phyloP scores from a whole-genome alignment of 1,140 invertebrate genomes.

The Oedothorax gibbosus region DNA sequence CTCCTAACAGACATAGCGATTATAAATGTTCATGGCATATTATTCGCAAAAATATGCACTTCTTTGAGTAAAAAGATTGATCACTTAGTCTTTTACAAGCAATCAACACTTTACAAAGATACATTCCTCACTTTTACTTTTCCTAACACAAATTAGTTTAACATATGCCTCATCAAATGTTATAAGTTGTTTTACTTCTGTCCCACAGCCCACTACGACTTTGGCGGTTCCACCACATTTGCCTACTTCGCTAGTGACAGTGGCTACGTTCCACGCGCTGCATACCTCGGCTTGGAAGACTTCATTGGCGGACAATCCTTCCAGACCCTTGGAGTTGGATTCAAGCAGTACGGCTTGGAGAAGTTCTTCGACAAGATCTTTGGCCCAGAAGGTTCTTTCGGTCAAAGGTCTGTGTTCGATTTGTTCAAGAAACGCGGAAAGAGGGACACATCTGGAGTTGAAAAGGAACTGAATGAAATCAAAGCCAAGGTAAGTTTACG shows the following conservation, averaged over 20 bases:
- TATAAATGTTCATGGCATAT: too few relatives aligned
- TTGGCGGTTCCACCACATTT: constrained; percentile 57
- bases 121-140: too few relatives aligned
- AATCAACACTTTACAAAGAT: too few relatives aligned
- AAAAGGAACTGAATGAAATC: constrained; percentile 60
- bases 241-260: constrained; percentile 56
- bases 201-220: constrained; percentile 60
- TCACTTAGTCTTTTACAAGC: too few relatives aligned
- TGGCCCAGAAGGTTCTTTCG: constrained; percentile 50
- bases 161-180: too few relatives aligned
- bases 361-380: constrained; percentile 59
- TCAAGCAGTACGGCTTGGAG: constrained; percentile 52
- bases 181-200: neutral
- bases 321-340: constrained; percentile 36
- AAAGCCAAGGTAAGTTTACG: constrained; percentile 38
- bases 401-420: constrained; percentile 55
- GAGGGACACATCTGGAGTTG: constrained; percentile 31
- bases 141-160: too few relatives aligned
- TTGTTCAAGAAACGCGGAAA: constrained; percentile 47
- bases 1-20: too few relatives aligned
- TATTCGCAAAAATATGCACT: too few relatives aligned
- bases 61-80: too few relatives aligned
- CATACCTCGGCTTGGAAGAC: constrained; percentile 52
- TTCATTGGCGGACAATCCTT: constrained; percentile 52
- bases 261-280: constrained; percentile 52